Evolutionary conservation across 2,888 invertebrate genomes (phyloP).

Genomic region (Metellina segmentata): DNA sequence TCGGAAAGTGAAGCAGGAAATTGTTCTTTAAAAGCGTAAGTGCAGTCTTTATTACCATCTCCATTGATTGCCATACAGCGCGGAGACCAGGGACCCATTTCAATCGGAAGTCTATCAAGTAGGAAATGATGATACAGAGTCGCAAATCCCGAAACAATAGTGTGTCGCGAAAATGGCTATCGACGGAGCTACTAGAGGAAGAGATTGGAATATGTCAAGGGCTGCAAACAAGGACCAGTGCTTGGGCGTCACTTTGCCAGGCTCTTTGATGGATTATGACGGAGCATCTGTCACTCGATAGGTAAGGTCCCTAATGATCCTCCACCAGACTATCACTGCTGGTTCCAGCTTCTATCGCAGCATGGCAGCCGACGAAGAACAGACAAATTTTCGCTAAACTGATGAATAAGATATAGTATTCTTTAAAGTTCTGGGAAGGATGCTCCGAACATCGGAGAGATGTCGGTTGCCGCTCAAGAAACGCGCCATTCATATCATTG

Average conservation of each 20-base stretch:
- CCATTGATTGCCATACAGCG: too few species aligned
- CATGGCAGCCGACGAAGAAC: conserved; percentile 34
- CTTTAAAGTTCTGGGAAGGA: background rate
- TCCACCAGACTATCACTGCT: conserved; percentile 46
- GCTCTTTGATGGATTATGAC: conserved; percentile 72
- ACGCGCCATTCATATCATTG: too few species aligned
- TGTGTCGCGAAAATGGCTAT: conserved; percentile 44
- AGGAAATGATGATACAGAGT: conserved; percentile 52
- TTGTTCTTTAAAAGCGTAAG: too few species aligned
- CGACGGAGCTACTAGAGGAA: conserved; percentile 54
- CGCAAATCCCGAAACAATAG: conserved; percentile 62
- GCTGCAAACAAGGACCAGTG: conserved; percentile 60
- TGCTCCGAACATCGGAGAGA: too few species aligned
- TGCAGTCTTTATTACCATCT: too few species aligned
- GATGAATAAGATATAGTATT: conserved; percentile 63
- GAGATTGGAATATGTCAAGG: conserved; percentile 67
- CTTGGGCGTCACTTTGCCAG: conserved; percentile 60
- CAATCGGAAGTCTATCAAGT: conserved; percentile 61
- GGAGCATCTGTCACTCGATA: conserved; percentile 66
- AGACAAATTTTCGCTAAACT: conserved; percentile 49
- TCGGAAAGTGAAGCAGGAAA: too few species aligned
- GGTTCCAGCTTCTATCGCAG: conserved; percentile 46
- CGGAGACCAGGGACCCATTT: background rate
- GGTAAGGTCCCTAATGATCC: conserved; percentile 72
- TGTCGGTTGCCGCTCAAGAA: too few species aligned